Percentiles rank a stretch among this genome's conserved stretches.
These are phyloP conservation scores for Rhyacophila evoluta DNA, from an alignment of 2,888 invertebrate genomes.

Conservation along the genomic window DNA sequence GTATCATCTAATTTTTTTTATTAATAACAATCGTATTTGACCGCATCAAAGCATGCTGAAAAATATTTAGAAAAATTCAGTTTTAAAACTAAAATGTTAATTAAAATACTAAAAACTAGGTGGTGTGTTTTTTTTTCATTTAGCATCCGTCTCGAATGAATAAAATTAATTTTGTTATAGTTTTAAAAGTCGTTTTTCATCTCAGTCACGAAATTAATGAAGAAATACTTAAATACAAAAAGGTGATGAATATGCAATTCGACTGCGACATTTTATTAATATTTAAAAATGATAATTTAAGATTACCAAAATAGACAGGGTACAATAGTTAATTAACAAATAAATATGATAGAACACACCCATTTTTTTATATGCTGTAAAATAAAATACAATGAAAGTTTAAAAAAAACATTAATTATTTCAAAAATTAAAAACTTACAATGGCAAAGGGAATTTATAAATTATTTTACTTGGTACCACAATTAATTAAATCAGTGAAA, in stretches of 20 bases:
- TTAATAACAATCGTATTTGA: neutral
- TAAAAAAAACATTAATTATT: neutral
- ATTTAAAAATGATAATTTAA: neutral
- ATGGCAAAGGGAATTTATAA: conserved; percentile 18
- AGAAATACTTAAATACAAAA: neutral
- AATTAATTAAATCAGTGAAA: neutral
- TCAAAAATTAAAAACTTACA: conserved; percentile 13
- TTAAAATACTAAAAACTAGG: neutral
- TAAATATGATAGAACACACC: neutral
- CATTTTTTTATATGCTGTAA: neutral
- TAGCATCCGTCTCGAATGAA: neutral
- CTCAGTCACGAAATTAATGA: neutral
- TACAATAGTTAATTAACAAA: neutral
- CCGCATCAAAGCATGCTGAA: neutral
- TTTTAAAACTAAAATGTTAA: neutral
- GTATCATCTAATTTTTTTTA: neutral
- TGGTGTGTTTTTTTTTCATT: neutral
- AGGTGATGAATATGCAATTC: neutral
- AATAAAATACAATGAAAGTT: neutral
- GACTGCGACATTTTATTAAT: neutral
- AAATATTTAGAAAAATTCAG: neutral
- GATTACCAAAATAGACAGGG: neutral
- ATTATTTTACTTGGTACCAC: conserved; percentile 4
- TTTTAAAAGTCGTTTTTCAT: neutral
- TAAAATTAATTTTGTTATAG: neutral